phyloP scores from a whole-genome alignment of 53 echinoderm and acorn worm genomes.

The Holothuria leucospilota region DNA sequence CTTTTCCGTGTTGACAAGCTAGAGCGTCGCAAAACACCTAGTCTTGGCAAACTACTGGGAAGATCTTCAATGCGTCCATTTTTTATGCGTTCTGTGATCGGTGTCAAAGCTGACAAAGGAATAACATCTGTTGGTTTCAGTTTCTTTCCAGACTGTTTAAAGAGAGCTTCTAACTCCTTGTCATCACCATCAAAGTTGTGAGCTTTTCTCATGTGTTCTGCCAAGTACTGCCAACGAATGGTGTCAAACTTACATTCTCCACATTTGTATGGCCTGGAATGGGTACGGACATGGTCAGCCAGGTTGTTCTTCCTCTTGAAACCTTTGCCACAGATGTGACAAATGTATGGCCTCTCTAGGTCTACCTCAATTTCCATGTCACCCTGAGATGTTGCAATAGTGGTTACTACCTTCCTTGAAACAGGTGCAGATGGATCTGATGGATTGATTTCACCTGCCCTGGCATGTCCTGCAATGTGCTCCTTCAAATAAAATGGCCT shows the following conservation, averaged over 20 bases:
- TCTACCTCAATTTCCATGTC: slow-evolving; percentile 52
- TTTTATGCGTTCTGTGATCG: slow-evolving; percentile 54
- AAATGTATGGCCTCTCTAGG: slow-evolving; percentile 90
- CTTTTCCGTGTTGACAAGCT: not conserved
- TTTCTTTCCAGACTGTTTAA: slow-evolving; percentile 92
- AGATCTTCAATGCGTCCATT: slow-evolving; percentile 28
- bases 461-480: slow-evolving; percentile 27
- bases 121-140: slow-evolving; percentile 94
- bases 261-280: slow-evolving; percentile 96
- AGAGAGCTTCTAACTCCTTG: slow-evolving; percentile 88
- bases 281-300: slow-evolving; percentile 92
- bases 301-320: slow-evolving; percentile 97
- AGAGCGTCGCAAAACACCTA: not conserved
- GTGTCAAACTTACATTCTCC: slow-evolving; percentile 95
- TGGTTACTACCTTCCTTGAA: slow-evolving; percentile 30
- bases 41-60: not conserved
- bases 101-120: slow-evolving; percentile 82
- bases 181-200: slow-evolving; percentile 93
- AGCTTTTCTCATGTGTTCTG: slow-evolving; percentile 87
- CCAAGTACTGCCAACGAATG: slow-evolving; percentile 96
- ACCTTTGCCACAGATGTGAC: slow-evolving; percentile 94
- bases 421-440: not conserved
- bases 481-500: slow-evolving; percentile 31
- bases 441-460: slow-evolving; percentile 24
- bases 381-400: slow-evolving; percentile 19